A percentile compares a stretch with the other conserved stretches of the same genome.
These are phyloP conservation scores for Teleopsis dalmanni DNA, from an alignment of 1,140 invertebrate species.

Conservation along the genomic window DNA sequence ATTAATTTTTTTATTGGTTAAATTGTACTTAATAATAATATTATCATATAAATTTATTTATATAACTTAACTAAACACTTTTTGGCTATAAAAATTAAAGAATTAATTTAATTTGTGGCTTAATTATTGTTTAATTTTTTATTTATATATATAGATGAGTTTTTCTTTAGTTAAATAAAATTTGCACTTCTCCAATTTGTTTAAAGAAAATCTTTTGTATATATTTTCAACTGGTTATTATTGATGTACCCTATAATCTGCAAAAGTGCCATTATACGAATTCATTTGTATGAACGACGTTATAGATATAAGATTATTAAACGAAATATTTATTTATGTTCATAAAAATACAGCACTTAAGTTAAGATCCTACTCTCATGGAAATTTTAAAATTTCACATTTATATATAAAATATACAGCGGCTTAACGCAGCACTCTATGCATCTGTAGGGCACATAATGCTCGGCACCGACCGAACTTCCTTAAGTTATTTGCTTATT, in stretches of 20 bases:
- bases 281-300: too few relatives aligned
- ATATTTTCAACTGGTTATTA: conserved; percentile 5
- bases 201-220: conserved; percentile 10
- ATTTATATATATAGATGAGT: conserved; percentile 7
- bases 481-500: too few relatives aligned
- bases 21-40: background rate
- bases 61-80: background rate
- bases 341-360: background rate
- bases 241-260: background rate
- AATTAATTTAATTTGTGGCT: conserved; percentile 3
- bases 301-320: too few relatives aligned
- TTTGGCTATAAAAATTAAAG: conserved; percentile 12
- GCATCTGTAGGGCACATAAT: too few relatives aligned
- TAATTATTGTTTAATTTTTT: conserved; percentile 23
- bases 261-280: background rate
- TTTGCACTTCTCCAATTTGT: too few relatives aligned
- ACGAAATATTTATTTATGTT: too few relatives aligned
- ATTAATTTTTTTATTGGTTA: conserved; percentile 9
- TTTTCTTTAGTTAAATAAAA: conserved; percentile 1
- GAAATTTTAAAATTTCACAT: too few relatives aligned
- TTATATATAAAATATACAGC: too few relatives aligned
- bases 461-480: too few relatives aligned
- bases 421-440: too few relatives aligned
- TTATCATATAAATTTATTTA: background rate
- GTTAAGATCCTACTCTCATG: background rate